Evolutionary conservation across 1,140 invertebrate genomes (phyloP).

Genomic region (Ooceraea biroi): DNA sequence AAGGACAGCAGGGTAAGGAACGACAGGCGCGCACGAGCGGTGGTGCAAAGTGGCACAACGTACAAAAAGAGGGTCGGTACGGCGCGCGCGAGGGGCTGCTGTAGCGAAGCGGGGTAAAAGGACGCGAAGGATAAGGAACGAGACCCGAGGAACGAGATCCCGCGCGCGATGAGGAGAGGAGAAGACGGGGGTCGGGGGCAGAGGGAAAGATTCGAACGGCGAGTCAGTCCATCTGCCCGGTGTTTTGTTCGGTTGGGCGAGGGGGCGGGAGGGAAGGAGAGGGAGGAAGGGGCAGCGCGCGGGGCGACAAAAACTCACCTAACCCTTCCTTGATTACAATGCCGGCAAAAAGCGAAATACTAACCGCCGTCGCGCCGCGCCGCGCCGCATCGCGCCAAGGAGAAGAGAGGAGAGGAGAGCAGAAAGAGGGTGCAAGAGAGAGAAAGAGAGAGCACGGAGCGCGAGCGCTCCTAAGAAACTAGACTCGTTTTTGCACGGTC

Average conservation of each 20-base stretch:
- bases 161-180: constrained; percentile 60
- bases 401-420: constrained; percentile 23
- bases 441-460: constrained; percentile 37
- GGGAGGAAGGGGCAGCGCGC: constrained; percentile 74
- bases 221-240: constrained; percentile 86
- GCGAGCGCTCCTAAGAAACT: constrained; percentile 85
- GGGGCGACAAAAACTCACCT: constrained; percentile 85
- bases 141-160: constrained; percentile 18
- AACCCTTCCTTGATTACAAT: constrained; percentile 87
- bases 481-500: constrained; percentile 85
- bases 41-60: constrained; percentile 55
- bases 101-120: constrained; percentile 54
- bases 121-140: constrained; percentile 61
- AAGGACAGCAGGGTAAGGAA: constrained; percentile 10
- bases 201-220: constrained; percentile 74
- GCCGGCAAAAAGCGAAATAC: constrained; percentile 86
- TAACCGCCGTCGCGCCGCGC: constrained; percentile 83
- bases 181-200: constrained; percentile 22
- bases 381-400: constrained; percentile 67
- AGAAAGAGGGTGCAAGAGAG: constrained; percentile 8
- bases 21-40: constrained; percentile 56
- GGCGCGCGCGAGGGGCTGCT: constrained; percentile 40
- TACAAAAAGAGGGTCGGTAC: constrained; percentile 66
- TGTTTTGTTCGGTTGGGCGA: constrained; percentile 82
- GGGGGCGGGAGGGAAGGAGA: neutral